Base-by-base conservation (phyloP, 2,888 invertebrate genomes). In the Cryptocephalus moraei region DNA sequence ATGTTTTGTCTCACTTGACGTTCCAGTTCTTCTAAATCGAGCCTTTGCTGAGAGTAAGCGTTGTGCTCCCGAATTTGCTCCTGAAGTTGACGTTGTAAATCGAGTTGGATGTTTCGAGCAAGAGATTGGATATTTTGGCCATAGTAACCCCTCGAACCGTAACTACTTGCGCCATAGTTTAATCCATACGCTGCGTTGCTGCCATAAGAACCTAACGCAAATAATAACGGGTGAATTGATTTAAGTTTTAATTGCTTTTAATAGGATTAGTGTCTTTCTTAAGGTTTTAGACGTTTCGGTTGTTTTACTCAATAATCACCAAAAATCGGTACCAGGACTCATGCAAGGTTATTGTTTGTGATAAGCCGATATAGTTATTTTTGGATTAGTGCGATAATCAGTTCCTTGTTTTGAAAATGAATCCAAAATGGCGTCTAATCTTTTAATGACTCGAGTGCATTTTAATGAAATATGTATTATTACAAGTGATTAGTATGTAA, bases 1-100 rank as follows among this genome's bases (percentile, higher is more conserved):
- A 70, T 46, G 49, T 69, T 70, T n/a, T 60, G 55, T 39, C 57
- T 59, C 14, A 70, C 50, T 51, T 69, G 64, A 39, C 59, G 56
- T 53, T 70, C 68, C 14, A 69, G 53, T 12, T 54, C 47, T n/a
- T 48, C 53, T 14, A 62, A 49, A 45, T 64, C 57, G 8, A 56
- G 32, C 43, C 56, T 49, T 50, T 60, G 49, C 39, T 60, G 53
- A 8, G 51, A 48, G 32, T 54, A 50, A 12, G 52, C 46, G 32
- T 50, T 52, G 22, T 49, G 45, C n/a, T 50, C 43, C 32, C 51
- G 52, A 13, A 68, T 50, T 4, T 63, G 62, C 8, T 59, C 50
- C 45, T 64, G 59, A 4, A 69, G 38, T 44, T 68, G 64, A 32
- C 61, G 56, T 32, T 62, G 59, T 45, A 69, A 54, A 39, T 66